Evolutionary conservation across 2,797 vertebrate genomes (phyloP), one percentile per base, ranked within the genome.

Genomic region (Serranus cabrilla): DNA sequence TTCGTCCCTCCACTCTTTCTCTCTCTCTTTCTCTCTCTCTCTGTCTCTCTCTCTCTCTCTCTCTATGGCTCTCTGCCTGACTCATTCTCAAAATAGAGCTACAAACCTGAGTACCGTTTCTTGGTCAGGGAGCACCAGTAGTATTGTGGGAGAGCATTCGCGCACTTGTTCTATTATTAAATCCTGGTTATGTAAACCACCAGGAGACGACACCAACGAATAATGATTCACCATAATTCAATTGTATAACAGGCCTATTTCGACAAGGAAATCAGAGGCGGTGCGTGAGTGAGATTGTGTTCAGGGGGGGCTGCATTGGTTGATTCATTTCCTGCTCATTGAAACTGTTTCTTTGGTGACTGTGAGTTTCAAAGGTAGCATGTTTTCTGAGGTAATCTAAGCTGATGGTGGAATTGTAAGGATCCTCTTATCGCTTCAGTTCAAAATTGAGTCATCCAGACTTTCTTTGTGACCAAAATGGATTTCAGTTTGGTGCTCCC

Each of bases 131-230:
- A 90, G 80, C 78, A 86, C 77, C 61, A 78, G 85, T 76, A 85
- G 78, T 87, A 81, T 69, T 81, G 78, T 87, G 74, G 75, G 72
- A 80, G 77, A 86, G 76, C 60, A 74, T 85, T 79, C 20, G 13
- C 31, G 17, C 52, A 64, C 50, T 71, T 77, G 60, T 83, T 87
- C 83, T 87, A 80, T 85, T 86, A 87, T 84, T 90, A 89, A 87
- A 91, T 80, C 34, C 47, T 27, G 18, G 73, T 92, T 93, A 92
- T 87, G 83, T 91, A 92, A 93, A 90, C 76, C 47, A 66, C 64
- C 61, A 74, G 60, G 78, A 87, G 77, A 87, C 52, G 31, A 82
- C 74, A 78, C 80, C 76, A 64, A 75, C 66, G 13, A 60, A 75
- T 73, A 79, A 83, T 90, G 82, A 90, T 89, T 89, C 85, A 91